These are phyloP conservation scores for Sphenopsis melanotis DNA, from an alignment of 2,797 vertebrate genomes.

Conservation along the genomic window DNA sequence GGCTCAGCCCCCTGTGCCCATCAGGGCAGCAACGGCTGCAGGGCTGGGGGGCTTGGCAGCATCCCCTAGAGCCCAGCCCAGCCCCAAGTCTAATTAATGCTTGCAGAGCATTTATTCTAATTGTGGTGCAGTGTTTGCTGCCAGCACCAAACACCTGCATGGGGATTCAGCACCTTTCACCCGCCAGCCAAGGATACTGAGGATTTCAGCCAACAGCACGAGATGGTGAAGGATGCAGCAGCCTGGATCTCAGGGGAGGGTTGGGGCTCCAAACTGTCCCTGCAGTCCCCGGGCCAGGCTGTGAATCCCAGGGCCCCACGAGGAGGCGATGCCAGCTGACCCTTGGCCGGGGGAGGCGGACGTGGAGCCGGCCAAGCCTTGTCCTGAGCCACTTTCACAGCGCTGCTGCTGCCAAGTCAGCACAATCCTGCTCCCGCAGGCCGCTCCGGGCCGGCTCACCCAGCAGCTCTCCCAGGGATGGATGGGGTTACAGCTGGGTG, in stretches of 20 bases:
- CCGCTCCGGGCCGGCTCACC: neutral
- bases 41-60: neutral
- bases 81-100: neutral
- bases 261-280: fast-evolving
- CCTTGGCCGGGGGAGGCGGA: constrained; percentile 2
- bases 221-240: fast-evolving
- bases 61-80: neutral
- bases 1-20: fast-evolving
- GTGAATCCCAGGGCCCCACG: neutral
- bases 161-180: neutral
- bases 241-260: neutral
- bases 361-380: neutral
- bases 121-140: fast-evolving
- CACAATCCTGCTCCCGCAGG: neutral
- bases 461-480: neutral
- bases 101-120: neutral
- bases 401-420: constrained; percentile 1
- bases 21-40: fast-evolving
- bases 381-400: neutral
- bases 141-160: fast-evolving
- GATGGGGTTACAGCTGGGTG: fast-evolving
- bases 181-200: neutral
- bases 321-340: neutral
- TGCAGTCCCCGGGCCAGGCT: fast-evolving
- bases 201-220: neutral